Conservation (phyloP, 2,888 invertebrate genomes). For the Dynastes hyllus region DNA sequence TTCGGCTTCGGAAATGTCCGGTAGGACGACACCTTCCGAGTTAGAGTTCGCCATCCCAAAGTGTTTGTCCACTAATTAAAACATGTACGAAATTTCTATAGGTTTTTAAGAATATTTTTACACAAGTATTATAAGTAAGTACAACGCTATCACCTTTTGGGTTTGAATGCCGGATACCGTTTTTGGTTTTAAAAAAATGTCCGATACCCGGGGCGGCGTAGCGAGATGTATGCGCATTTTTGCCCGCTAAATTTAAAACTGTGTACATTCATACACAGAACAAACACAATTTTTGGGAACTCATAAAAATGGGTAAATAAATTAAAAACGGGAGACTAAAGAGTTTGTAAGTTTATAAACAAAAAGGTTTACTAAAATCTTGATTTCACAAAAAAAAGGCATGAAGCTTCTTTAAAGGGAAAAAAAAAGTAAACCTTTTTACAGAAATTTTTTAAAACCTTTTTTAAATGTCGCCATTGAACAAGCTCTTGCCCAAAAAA, state of each 20-base stretch:
- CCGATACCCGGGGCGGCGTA: conserved; percentile 67
- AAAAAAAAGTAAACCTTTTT: no score
- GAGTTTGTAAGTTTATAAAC: no score
- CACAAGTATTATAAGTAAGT: conserved; percentile 54
- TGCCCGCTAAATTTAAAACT: conserved; percentile 64
- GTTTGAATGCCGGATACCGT: conserved; percentile 64
- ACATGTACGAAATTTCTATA: conserved; percentile 33
- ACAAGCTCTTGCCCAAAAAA: no score
- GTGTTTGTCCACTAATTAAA: conserved; percentile 57
- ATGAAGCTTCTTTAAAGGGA: no score
- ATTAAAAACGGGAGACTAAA: no score
- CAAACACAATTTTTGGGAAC: no score
- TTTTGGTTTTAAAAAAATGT: conserved; percentile 64
- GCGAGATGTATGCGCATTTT: conserved; percentile 60
- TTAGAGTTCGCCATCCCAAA: conserved; percentile 71
- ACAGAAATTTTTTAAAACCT: no score
- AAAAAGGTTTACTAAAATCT: no score
- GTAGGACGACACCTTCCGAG: conserved; percentile 81
- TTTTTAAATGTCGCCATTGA: no score
- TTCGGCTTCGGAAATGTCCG: conserved; percentile 83
- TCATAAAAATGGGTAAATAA: no score
- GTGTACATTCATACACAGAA: no score
- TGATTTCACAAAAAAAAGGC: no score
- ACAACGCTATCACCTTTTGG: conserved; percentile 61
- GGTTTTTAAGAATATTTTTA: conserved; percentile 33